Evolutionary conservation across 1,140 invertebrate genomes (phyloP).

Genomic region (Dermatophagoides farinae): DNA sequence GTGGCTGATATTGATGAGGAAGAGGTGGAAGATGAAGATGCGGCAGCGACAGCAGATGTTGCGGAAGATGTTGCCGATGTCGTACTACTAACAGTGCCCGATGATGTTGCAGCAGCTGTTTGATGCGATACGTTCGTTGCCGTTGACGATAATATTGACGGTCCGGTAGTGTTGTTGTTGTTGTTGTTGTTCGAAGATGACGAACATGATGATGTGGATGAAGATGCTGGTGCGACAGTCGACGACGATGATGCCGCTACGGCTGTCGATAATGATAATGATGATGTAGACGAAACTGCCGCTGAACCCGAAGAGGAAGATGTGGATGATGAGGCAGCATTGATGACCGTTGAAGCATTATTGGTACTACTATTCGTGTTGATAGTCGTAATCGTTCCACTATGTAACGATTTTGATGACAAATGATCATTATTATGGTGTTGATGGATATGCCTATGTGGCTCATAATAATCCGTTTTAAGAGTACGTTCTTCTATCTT

Average conservation of each 20-base stretch:
- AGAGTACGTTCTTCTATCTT: constrained; percentile 58
- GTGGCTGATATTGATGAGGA: constrained; percentile 1
- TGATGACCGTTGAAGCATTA: not conserved
- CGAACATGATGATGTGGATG: not conserved
- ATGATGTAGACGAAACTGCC: constrained; percentile 20
- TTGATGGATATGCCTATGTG: constrained; percentile 29
- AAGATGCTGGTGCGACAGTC: not conserved
- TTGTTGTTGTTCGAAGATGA: not conserved
- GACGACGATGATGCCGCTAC: constrained; percentile 12
- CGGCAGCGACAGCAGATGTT: not conserved
- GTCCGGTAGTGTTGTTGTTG: too few species aligned
- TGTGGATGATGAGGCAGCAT: not conserved
- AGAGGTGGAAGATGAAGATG: not conserved
- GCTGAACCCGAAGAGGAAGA: constrained; percentile 23
- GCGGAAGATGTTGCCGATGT: not conserved
- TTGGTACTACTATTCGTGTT: not conserved
- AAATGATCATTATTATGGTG: constrained; percentile 19
- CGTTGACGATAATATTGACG: too few species aligned
- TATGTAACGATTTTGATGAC: constrained; percentile 4
- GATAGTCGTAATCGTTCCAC: not conserved
- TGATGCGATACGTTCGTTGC: too few species aligned
- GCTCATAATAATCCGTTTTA: constrained; percentile 81
- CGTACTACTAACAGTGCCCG: not conserved
- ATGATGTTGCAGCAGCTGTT: not conserved
- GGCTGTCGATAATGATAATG: constrained; percentile 19